Base-by-base conservation (phyloP, 92 coral and sea anemone species). In the Heteractis magnifica region DNA sequence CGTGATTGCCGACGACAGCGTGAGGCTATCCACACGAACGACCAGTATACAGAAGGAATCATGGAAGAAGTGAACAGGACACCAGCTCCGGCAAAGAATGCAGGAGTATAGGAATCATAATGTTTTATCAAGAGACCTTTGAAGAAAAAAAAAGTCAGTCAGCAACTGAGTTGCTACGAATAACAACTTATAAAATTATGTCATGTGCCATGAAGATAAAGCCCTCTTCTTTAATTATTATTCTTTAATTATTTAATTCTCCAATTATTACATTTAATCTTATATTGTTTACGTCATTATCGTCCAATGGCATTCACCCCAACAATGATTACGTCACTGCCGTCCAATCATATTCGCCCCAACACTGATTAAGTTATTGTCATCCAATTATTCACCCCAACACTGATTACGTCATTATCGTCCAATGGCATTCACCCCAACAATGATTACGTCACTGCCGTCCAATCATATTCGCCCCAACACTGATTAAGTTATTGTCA, bases 51-150 rank as follows among this genome's bases (percentile, higher is more conserved):
- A 49, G 83, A 65, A 52, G 83, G 83, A 20, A 79, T 58, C 23
- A 79, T 49, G 8, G 75, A 62, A 6, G 83, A 79, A 9, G 49
- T 52, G 56, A 65, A 13, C 58, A 79, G 49, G 11, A 79, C 56
- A 60, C 74, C 83, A 11, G 83, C 74, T 16, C 75, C 83, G 15
- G 83, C 75, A 49, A 79, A 79, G 58, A 79, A 79, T 4, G 83
- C 83, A 49, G 83, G 83, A 15, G 19, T 62, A 59, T 79, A 72
- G 34, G 83, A 79, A 20, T 64, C 0, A 52, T 48, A 79, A 20
- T 79, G 52, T 72, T 16, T 50, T 8, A 79, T 79, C n/a, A 79
- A 49, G 5, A 79, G 73, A 79, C 83, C 83, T 79, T 21, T 16
- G 58, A 53, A 53, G 58, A 12, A 12, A 53, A 53, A 53, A 12